These are phyloP conservation scores for Pyrrhia umbra DNA, from an alignment of 2,888 invertebrate genomes.

Conservation along the genomic window DNA sequence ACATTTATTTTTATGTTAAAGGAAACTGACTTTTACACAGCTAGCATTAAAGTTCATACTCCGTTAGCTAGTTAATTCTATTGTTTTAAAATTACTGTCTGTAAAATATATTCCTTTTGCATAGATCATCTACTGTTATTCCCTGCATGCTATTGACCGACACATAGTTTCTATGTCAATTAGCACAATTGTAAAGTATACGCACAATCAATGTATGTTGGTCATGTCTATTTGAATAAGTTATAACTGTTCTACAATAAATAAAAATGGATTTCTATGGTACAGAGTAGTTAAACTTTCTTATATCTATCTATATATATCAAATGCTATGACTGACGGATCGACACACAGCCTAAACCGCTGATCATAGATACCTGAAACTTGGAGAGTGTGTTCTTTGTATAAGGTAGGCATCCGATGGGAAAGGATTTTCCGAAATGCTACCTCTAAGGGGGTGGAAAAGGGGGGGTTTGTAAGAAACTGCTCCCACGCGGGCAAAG, in stretches of 20 bases:
- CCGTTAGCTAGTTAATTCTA: not conserved
- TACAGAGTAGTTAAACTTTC: not conserved
- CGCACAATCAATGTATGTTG: slow-evolving; percentile 7
- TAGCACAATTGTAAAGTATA: slow-evolving; percentile 11
- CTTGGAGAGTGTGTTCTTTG: too few relatives aligned
- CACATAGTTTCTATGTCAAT: slow-evolving; percentile 23
- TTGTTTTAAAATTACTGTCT: not conserved
- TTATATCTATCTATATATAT: too few relatives aligned
- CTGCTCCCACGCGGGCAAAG: too few relatives aligned
- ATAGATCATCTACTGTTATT: not conserved
- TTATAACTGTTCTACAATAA: not conserved
- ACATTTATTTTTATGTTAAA: too few relatives aligned
- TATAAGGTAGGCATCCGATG: too few relatives aligned
- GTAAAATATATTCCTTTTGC: slow-evolving; percentile 4
- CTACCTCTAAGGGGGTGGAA: too few relatives aligned
- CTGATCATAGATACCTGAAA: too few relatives aligned
- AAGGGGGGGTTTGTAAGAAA: too few relatives aligned
- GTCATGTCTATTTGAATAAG: slow-evolving; percentile 7
- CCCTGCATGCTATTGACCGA: not conserved
- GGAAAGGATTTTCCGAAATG: too few relatives aligned
- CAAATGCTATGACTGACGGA: too few relatives aligned
- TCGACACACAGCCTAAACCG: too few relatives aligned
- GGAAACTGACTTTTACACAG: not conserved
- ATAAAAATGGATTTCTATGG: not conserved
- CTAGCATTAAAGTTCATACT: not conserved